phyloP scores from a whole-genome alignment of 1,140 invertebrate genomes.

The Macrosteles quadrilineatus region DNA sequence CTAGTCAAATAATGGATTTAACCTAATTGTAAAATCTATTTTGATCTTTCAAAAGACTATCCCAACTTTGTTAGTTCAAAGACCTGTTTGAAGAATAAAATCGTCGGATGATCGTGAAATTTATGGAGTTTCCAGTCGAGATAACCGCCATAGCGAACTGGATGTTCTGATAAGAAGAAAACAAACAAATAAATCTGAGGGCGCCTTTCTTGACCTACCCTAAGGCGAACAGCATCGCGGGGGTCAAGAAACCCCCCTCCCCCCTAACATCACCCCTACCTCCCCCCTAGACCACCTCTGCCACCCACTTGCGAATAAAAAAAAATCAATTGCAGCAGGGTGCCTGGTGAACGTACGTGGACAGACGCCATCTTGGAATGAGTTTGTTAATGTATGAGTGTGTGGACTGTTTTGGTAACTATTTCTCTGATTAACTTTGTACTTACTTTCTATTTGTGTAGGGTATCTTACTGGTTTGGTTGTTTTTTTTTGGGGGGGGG shows the following conservation, averaged over 20 bases:
- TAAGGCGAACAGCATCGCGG: neutral
- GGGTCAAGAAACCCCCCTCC: constrained; percentile 17
- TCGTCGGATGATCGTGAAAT: too few relatives aligned
- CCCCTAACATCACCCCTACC: neutral
- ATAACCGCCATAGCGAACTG: neutral
- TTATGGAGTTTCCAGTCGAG: neutral
- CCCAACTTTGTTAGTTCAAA: too few relatives aligned
- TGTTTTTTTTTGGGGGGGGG: too few relatives aligned
- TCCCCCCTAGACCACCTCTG: neutral
- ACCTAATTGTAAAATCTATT: too few relatives aligned
- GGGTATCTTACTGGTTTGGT: too few relatives aligned
- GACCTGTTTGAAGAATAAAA: too few relatives aligned
- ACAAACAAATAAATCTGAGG: constrained; percentile 21
- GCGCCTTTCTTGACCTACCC: constrained; percentile 19
- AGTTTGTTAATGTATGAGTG: too few relatives aligned
- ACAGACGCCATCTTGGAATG: neutral
- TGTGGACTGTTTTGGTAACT: too few relatives aligned
- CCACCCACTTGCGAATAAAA: neutral
- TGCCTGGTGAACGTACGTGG: neutral
- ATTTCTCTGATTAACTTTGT: too few relatives aligned
- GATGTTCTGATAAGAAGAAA: neutral
- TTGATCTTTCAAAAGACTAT: too few relatives aligned
- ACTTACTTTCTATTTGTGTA: too few relatives aligned
- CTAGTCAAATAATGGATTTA: too few relatives aligned
- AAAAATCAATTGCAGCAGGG: constrained; percentile 8